A percentile compares a stretch with the other conserved stretches of the same genome.
These are phyloP conservation scores for Lypha dubia DNA, from an alignment of 2,888 invertebrate genomes.

Conservation along the genomic window DNA sequence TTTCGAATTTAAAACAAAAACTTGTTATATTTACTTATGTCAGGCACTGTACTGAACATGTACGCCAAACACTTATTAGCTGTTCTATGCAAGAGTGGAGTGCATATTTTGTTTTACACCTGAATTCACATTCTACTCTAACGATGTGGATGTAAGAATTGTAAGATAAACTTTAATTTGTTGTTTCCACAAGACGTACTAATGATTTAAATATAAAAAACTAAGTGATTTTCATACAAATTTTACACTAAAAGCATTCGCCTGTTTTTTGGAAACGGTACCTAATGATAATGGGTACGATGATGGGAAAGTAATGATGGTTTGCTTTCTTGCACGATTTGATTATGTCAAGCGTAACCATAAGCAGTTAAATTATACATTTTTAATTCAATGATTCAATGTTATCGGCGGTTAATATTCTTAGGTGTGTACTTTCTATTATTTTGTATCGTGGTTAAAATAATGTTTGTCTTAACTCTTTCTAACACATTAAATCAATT, in stretches of 20 bases:
- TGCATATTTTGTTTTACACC: constrained; percentile 55
- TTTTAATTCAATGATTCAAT: constrained; percentile 51
- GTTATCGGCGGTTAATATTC: constrained; percentile 28
- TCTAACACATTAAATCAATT: no score
- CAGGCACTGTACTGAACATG: background rate
- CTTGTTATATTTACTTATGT: no score
- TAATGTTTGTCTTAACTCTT: no score
- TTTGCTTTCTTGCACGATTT: constrained; percentile 63
- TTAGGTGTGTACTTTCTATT: background rate
- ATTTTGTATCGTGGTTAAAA: background rate
- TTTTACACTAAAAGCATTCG: no score
- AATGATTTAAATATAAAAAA: no score
- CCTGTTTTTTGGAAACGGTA: no score
- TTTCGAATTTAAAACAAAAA: no score
- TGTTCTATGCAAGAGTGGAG: constrained; percentile 21
- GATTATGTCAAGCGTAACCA: constrained; percentile 58
- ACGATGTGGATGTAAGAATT: constrained; percentile 26
- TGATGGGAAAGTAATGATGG: constrained; percentile 21
- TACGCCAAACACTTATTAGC: background rate
- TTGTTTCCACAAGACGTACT: no score
- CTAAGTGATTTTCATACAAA: no score
- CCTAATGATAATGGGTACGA: background rate
- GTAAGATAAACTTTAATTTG: no score
- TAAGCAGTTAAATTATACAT: constrained; percentile 49
- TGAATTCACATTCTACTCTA: constrained; percentile 49